Percentiles rank a stretch among this genome's conserved stretches.
Conservation (phyloP, 2,888 invertebrate species). For the Boloria euphrosyne region DNA sequence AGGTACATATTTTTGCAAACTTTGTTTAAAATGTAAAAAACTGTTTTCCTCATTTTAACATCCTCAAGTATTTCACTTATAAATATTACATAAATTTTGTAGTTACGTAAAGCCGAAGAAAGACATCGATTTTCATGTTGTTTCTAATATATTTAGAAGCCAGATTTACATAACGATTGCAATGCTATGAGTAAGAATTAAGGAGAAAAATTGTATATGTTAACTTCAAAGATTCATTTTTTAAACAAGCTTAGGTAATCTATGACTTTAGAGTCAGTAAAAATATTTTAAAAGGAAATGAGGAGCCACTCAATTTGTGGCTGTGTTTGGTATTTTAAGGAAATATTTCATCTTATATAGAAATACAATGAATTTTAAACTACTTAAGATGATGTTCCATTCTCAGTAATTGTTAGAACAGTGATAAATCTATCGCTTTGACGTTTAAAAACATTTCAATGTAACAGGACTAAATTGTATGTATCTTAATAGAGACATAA, state of each 20-base stretch:
- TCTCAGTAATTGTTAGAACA: too few relatives aligned
- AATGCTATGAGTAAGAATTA: neutral
- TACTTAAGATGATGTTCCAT: too few relatives aligned
- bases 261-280: too few relatives aligned
- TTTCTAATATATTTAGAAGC: neutral
- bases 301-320: too few relatives aligned
- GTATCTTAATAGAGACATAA: constrained; percentile 10
- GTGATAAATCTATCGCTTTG: too few relatives aligned
- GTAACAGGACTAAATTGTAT: neutral
- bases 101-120: constrained; percentile 1
- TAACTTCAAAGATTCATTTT: too few relatives aligned
- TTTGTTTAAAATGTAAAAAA: neutral
- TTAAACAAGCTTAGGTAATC: too few relatives aligned
- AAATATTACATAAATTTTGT: neutral
- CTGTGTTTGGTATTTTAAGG: too few relatives aligned
- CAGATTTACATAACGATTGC: neutral
- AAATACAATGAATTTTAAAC: too few relatives aligned
- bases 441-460: neutral
- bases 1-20: neutral
- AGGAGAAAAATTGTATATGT: neutral
- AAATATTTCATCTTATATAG: too few relatives aligned
- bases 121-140: neutral
- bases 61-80: constrained; percentile 2
- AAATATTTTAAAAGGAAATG: too few relatives aligned
- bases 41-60: neutral